phyloP scores from a whole-genome alignment of 2,113 vertebrate genomes.

The Turnix velox region DNA sequence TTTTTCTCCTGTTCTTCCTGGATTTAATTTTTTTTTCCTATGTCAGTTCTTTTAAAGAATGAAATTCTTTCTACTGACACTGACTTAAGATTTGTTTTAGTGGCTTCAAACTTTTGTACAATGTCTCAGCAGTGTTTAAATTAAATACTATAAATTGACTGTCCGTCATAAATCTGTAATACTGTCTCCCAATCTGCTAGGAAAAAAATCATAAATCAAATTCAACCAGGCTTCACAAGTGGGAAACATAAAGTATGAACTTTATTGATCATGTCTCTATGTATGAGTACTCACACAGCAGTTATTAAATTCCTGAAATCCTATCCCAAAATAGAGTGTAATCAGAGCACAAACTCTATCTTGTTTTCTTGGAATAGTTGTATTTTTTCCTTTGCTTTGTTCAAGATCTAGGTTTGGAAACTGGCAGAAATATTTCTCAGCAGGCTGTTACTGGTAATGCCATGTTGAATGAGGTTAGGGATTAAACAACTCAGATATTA shows the following conservation, averaged over 20 bases:
- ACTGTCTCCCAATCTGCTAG: background rate
- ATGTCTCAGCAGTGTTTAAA: background rate
- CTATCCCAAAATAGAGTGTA: background rate
- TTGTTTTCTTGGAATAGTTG: background rate
- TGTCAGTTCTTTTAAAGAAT: background rate
- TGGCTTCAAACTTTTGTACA: background rate
- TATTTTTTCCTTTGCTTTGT: background rate
- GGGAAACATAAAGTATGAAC: background rate
- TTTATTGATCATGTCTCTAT: background rate
- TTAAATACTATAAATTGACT: background rate
- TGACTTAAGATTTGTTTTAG: background rate
- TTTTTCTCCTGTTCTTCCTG: background rate
- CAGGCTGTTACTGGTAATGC: background rate
- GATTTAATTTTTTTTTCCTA: background rate
- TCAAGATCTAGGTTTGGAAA: background rate
- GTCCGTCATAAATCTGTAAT: background rate
- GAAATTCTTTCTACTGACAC: background rate
- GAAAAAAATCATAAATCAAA: background rate
- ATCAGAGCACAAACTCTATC: background rate
- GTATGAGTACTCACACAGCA: background rate
- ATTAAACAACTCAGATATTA: background rate
- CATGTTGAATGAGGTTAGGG: background rate
- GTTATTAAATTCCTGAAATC: background rate
- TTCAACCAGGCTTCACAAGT: background rate
- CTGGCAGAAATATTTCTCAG: background rate